Base-by-base conservation (phyloP, 2,113 vertebrate species). In the Apaloderma vittatum region DNA sequence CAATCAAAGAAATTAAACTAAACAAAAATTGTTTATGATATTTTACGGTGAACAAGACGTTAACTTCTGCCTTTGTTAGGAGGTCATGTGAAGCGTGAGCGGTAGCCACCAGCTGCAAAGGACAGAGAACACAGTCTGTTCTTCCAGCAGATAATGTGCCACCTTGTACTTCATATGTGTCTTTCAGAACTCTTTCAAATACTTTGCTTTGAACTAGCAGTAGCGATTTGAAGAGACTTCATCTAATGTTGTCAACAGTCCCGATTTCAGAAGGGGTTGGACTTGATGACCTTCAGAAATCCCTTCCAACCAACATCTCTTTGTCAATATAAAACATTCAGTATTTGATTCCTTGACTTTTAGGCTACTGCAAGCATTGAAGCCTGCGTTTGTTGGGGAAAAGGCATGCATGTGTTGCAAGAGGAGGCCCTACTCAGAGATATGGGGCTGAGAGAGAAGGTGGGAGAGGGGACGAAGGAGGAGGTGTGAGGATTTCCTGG, bases 151-250 rank as follows among this genome's bases (percentile, higher is more conserved):
- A 43, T 67, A 46, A 65, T 4, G 16, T 62, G 8, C 36, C 27
- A 75, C 18, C 30, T 78, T 75, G 18, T 72, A 45, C 22, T 43
- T 71, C 0, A 0, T 40, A 3, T 23, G 15, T 0, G 0, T n/a
- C 83, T 81, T 84, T 57, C 61, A 72, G 32, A 87, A 86, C 58
- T 30, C 49, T 92, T 88, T 88, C 37, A 63, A 66, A 63, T 8
- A 20, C 49, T 59, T 92, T 3, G 0, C 54, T 93, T 87, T 2
- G 1, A 85, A 63, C 74, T 67, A 81, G 26, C 22, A 55, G 43
- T 13, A 77, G n/a, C 49, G 54, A 62, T 80, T 23, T 84, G 63
- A 81, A 92, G 27, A 23, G 17, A 22, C 12, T 71, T 87, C 36
- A 29, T 57, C 29, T 88, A 20, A 63, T 3, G 2, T 15, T 72